phyloP scores from a whole-genome alignment of 2,888 invertebrate genomes.

The Petrophora chlorosata region DNA sequence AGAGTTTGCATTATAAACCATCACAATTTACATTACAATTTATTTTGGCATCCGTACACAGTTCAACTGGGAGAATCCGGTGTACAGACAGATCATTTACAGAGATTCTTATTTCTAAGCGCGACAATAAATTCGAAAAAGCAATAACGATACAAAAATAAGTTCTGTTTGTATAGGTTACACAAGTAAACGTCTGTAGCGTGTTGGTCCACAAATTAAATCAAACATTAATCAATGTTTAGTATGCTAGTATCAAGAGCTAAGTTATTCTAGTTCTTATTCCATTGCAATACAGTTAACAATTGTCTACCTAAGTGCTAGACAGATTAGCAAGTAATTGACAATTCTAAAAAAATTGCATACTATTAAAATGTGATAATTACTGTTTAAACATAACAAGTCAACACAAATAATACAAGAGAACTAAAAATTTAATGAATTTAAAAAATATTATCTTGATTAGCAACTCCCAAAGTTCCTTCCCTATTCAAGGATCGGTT shows the following conservation, averaged over 20 bases:
- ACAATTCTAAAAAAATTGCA: constrained; percentile 5
- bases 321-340: constrained; percentile 13
- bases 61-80: constrained; percentile 5
- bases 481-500: too few relatives aligned
- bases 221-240: constrained; percentile 25
- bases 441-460: too few relatives aligned
- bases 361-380: constrained; percentile 12
- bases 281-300: constrained; percentile 18
- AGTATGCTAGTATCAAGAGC: constrained; percentile 19
- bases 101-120: constrained; percentile 47
- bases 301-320: constrained; percentile 5
- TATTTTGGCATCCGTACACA: constrained; percentile 51
- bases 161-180: constrained; percentile 41
- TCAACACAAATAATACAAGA: too few relatives aligned
- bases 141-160: constrained; percentile 56
- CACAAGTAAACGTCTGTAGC: constrained; percentile 35
- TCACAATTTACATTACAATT: constrained; percentile 39
- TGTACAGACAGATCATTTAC: constrained; percentile 30
- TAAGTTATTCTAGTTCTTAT: constrained; percentile 13
- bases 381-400: too few relatives aligned
- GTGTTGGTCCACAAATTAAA: constrained; percentile 54
- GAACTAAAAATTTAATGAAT: too few relatives aligned
- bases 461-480: too few relatives aligned
- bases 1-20: constrained; percentile 22
- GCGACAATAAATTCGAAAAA: constrained; percentile 45